These are phyloP conservation scores for Apodemus agrarius DNA, from an alignment of 2,797 vertebrate species.

Conservation along the genomic window DNA sequence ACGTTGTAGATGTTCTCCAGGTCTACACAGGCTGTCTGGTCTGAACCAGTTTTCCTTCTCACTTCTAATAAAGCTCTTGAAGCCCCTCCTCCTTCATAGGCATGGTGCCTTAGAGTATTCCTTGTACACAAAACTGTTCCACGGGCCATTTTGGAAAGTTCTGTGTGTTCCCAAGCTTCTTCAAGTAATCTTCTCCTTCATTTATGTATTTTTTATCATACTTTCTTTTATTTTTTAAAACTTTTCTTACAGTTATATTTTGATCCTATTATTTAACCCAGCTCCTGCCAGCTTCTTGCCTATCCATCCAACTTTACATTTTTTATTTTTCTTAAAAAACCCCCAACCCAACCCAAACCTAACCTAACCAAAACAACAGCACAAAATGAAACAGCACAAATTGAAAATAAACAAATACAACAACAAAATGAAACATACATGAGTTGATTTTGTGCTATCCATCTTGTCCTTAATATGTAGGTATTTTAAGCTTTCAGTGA, in stretches of 20 bases:
- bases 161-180: background rate
- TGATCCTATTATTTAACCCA: background rate
- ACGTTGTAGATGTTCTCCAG: background rate
- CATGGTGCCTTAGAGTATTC: accelerated
- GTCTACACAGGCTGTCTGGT: background rate
- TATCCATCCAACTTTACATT: background rate
- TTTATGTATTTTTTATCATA: background rate
- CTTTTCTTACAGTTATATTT: background rate
- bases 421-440: background rate
- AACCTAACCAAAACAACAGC: background rate
- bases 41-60: background rate
- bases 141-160: slow-evolving; percentile 37
- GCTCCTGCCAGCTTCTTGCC: too few relatives aligned
- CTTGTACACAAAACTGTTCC: background rate
- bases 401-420: too few relatives aligned
- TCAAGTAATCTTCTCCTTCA: background rate
- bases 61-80: background rate
- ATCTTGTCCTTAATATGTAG: background rate
- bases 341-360: background rate
- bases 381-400: too few relatives aligned
- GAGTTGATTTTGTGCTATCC: background rate
- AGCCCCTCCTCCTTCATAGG: accelerated
- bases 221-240: background rate
- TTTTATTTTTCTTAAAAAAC: background rate
- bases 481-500: too few relatives aligned